Base-by-base conservation (phyloP, 1,140 invertebrate species). In the Trissolcus basalis region DNA sequence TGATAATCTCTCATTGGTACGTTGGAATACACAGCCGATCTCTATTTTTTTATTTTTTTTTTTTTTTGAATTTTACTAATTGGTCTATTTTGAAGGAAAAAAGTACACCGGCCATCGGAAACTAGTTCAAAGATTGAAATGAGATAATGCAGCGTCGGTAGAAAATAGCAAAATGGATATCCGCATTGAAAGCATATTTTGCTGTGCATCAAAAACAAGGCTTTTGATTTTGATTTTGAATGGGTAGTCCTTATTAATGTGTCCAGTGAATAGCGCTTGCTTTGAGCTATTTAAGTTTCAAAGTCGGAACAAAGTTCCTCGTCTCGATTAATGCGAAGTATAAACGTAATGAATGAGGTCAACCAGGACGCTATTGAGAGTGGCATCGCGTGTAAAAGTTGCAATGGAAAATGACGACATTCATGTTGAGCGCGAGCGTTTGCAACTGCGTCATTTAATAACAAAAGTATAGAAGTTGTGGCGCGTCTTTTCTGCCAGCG, bases 261-360 rank as follows among this genome's bases (percentile, higher is more conserved):
- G 48, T n/a, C n/a, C 14, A 4, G 15, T 56, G 63, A 67, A 56
- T 67, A 43, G 39, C 13, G 45, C 27, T 56, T 53, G 56, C 50
- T 67, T 67, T 61, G 44, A 60, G 36, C 39, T 32, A 64, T 67
- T 67, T 67, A 61, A 44, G 63, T 67, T 63, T 67, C 56, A 74
- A 74, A 68, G 61, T 44, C 27, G 36, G 44, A n/a, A 74, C 36
- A 74, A 63, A 67, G 58, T 61, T 63, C 33, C 47, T 63, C 51
- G 63, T 74, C 58, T 74, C 64, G 55, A 68, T 68, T 67, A 74
- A 68, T 63, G 41, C 45, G 10, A n/a, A 39, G 45, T 58, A 65
- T 56, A 68, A 75, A 65, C 41, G 58, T 68, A 68, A 75, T 65
- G 72, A 75, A 69, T 54, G 56, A 75, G 64, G 72, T 75, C 51